Conservation (phyloP, 2,113 vertebrate genomes). For the Ardeotis arabs region DNA sequence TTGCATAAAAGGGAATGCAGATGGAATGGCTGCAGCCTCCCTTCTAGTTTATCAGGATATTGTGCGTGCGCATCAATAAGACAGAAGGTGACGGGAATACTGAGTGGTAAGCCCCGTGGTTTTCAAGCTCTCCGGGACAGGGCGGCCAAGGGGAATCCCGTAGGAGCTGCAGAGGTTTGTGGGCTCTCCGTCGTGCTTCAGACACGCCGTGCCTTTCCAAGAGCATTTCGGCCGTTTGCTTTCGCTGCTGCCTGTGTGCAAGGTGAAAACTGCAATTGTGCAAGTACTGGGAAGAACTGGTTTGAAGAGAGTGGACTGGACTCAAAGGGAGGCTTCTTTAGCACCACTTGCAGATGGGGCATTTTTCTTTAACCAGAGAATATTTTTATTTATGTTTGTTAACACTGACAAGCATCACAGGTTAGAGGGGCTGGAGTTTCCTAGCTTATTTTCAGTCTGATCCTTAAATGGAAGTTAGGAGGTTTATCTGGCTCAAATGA, state of each 20-base stretch:
- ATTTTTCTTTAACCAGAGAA: background rate
- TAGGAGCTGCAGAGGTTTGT: background rate
- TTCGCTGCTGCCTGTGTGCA: background rate
- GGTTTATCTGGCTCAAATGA: background rate
- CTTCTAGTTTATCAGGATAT: slow-evolving; percentile 12
- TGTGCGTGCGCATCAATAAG: background rate
- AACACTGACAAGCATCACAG: background rate
- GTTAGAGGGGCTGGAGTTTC: background rate
- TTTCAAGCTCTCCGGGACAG: background rate
- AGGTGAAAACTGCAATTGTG: background rate
- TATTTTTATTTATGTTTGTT: background rate
- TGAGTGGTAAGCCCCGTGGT: background rate
- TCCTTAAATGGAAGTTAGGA: background rate
- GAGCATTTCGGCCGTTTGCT: background rate
- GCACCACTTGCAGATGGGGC: background rate
- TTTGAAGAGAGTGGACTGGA: background rate
- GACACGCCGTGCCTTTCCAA: background rate
- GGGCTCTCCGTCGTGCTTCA: background rate
- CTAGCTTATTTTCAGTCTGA: background rate
- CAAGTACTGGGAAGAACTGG: background rate
- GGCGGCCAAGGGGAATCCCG: background rate
- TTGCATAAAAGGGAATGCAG: slow-evolving; percentile 19
- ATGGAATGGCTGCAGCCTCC: slow-evolving; percentile 4
- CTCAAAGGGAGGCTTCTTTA: background rate
- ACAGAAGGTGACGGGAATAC: background rate